phyloP scores from a whole-genome alignment of 2,113 vertebrate species.

The Pleuronectes platessa region DNA sequence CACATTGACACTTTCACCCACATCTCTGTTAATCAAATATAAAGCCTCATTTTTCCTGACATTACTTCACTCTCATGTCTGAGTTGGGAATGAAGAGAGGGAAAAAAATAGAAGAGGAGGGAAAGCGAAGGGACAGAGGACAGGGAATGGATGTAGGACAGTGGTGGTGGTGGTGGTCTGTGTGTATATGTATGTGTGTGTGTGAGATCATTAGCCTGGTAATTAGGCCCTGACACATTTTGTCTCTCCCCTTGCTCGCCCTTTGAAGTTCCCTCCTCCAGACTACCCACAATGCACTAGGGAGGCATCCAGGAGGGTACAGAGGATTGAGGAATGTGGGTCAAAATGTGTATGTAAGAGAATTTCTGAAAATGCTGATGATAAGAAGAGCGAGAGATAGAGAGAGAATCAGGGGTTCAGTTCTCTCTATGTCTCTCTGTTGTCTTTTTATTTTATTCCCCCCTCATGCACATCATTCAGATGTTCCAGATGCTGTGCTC shows the following conservation, averaged over 20 bases:
- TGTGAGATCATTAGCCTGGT: conserved; percentile 44
- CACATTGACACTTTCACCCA: conserved; percentile 1
- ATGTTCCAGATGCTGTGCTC: conserved; percentile 46
- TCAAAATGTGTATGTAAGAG: conserved; percentile 41
- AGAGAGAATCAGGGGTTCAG: neutral
- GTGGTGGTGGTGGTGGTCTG: neutral
- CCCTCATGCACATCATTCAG: conserved; percentile 26
- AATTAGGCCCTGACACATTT: conserved; percentile 55
- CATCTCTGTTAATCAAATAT: neutral
- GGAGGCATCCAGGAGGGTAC: conserved; percentile 33
- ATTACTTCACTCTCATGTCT: conserved; percentile 21
- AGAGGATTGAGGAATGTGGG: conserved; percentile 61
- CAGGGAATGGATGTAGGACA: neutral
- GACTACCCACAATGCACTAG: conserved; percentile 59
- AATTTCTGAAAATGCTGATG: conserved; percentile 40
- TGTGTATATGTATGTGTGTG: neutral
- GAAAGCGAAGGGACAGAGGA: neutral
- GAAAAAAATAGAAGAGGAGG: neutral
- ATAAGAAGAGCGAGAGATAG: conserved; percentile 5
- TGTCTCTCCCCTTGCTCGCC: conserved; percentile 40
- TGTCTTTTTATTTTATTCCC: conserved; percentile 40
- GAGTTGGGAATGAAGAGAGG: neutral
- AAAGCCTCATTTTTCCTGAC: conserved; percentile 44
- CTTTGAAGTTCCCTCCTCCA: conserved; percentile 67
- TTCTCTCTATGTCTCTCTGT: neutral